Evolutionary conservation across 2,113 vertebrate genomes (phyloP).

Genomic region (Otocyon megalotis): DNA sequence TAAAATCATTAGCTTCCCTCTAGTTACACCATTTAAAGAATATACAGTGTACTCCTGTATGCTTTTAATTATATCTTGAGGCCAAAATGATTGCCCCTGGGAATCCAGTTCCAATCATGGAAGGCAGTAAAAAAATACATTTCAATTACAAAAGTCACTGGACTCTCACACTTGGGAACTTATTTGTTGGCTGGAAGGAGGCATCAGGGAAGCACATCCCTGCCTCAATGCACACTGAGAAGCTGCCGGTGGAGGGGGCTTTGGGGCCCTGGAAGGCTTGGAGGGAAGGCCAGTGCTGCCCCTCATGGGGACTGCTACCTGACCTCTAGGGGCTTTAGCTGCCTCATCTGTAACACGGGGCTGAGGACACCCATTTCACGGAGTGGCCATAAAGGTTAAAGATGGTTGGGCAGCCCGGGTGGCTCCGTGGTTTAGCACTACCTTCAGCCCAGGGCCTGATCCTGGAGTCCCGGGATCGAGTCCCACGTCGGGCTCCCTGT

Average conservation of each 20-base stretch:
- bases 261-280: background rate
- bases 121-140: constrained; percentile 66
- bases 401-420: background rate
- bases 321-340: background rate
- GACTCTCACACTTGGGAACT: background rate
- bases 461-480: no score
- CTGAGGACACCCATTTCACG: background rate
- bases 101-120: constrained; percentile 65
- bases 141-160: constrained; percentile 50
- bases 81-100: constrained; percentile 56
- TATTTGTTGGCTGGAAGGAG: background rate
- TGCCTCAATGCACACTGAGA: fast-evolving
- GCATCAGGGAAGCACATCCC: background rate
- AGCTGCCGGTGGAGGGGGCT: fast-evolving
- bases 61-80: constrained; percentile 77
- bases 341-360: background rate
- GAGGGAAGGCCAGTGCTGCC: background rate
- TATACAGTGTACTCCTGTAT: constrained; percentile 34
- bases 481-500: no score
- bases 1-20: constrained; percentile 57
- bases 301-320: background rate
- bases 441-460: no score
- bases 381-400: background rate
- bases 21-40: constrained; percentile 61
- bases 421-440: no score